A percentile compares a stretch with the other conserved stretches of the same genome.
phyloP scores from a whole-genome alignment of 1,140 invertebrate genomes.

The Globodera ellingtonae region DNA sequence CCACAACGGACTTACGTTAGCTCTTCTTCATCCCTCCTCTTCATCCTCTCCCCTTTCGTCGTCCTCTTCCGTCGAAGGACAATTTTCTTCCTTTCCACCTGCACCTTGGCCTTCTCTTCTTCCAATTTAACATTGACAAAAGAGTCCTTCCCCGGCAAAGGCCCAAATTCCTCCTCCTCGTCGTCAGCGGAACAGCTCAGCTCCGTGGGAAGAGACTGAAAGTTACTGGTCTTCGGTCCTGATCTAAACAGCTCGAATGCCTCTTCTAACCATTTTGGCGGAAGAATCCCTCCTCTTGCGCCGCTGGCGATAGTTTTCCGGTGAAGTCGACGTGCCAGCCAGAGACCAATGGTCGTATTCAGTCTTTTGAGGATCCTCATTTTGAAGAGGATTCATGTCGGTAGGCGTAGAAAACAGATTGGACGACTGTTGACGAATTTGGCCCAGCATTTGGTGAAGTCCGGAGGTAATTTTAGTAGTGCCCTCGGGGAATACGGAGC shows the following conservation, averaged over 20 bases:
- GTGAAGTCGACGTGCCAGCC: neutral
- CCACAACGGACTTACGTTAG: neutral
- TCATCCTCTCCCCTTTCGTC: neutral
- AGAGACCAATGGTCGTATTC: neutral
- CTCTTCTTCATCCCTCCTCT: neutral
- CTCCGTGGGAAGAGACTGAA: constrained; percentile 5
- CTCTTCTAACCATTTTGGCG: neutral
- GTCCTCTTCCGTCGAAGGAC: neutral
- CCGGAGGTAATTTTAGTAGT: neutral
- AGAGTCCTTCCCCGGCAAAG: neutral
- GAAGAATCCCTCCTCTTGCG: neutral
- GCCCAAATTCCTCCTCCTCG: neutral
- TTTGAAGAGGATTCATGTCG: neutral
- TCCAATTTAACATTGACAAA: neutral
- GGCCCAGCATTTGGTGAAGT: neutral
- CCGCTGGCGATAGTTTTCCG: neutral
- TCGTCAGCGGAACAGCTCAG: neutral
- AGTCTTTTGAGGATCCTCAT: neutral
- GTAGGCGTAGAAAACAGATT: neutral
- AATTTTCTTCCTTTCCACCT: neutral
- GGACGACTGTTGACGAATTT: neutral
- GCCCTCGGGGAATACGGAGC: neutral
- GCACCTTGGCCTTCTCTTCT: neutral
- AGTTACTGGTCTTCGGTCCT: neutral
- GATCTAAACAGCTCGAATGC: neutral